These are phyloP conservation scores for Eupleurogrammus muticus DNA, from an alignment of 2,797 vertebrate genomes.

Conservation along the genomic window DNA sequence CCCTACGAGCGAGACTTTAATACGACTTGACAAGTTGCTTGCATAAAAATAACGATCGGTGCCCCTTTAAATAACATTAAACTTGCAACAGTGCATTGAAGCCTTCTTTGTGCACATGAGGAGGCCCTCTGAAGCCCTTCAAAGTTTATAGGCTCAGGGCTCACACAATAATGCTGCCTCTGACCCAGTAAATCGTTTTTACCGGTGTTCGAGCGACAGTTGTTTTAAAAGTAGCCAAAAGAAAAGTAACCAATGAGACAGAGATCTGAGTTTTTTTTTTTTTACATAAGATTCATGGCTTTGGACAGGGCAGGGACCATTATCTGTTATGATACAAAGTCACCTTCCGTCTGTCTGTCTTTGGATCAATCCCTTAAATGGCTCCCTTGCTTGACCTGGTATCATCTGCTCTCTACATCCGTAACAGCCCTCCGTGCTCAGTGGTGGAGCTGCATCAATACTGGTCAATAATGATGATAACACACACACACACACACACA, in stretches of 20 bases:
- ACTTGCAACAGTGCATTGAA: background rate
- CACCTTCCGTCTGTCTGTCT: constrained; percentile 5
- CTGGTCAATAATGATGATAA: constrained; percentile 35
- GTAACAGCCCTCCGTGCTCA: constrained; percentile 5
- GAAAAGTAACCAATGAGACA: background rate
- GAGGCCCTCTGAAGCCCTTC: background rate
- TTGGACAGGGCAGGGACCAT: constrained; percentile 21
- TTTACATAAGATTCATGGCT: constrained; percentile 34
- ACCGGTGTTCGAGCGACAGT: background rate
- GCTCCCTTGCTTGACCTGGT: constrained; percentile 1
- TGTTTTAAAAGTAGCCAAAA: background rate
- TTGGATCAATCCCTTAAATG: background rate
- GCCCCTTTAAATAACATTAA: background rate
- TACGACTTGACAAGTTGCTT: background rate
- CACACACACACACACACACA: constrained; percentile 14
- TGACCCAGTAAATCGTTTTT: background rate
- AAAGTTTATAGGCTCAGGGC: background rate
- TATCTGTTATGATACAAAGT: constrained; percentile 21
- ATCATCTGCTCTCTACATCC: constrained; percentile 10
- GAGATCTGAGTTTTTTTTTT: constrained; percentile 38
- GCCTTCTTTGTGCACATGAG: background rate
- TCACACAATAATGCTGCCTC: background rate
- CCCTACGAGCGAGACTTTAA: background rate
- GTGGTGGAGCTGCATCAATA: constrained; percentile 35
- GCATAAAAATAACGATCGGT: background rate